Conservation (phyloP, 2,888 invertebrate genomes). For the Tetanocera ferruginea region DNA sequence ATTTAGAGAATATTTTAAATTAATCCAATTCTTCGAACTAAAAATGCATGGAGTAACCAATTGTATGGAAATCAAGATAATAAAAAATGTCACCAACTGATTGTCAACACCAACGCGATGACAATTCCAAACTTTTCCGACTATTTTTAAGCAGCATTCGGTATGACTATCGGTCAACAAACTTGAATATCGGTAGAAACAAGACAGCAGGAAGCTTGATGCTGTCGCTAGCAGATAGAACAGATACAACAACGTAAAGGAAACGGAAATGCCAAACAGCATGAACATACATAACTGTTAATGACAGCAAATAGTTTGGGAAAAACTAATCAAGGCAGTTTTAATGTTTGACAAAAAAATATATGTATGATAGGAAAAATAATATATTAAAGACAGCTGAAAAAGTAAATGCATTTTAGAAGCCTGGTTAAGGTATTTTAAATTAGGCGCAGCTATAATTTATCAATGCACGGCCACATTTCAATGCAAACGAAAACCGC, state of each 20-base stretch:
- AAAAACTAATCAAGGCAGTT: not conserved
- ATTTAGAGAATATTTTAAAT: no score
- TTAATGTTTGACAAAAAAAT: not conserved
- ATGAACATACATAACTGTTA: not conserved
- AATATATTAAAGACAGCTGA: not conserved
- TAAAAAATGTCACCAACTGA: no score
- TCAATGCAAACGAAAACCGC: slow-evolving; percentile 16
- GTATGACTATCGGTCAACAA: no score
- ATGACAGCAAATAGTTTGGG: not conserved
- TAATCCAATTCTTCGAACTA: no score
- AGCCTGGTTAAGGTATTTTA: not conserved
- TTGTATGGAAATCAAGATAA: no score
- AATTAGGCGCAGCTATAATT: slow-evolving; percentile 34
- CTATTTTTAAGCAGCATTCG: no score
- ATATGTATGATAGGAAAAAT: not conserved
- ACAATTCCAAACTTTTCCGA: no score
- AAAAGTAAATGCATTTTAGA: not conserved
- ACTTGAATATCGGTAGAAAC: no score
- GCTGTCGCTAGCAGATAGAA: not conserved
- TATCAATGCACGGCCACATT: slow-evolving; percentile 19
- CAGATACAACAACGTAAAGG: not conserved
- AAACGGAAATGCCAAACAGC: not conserved
- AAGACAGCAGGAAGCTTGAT: no score
- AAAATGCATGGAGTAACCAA: no score
- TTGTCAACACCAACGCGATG: no score